phyloP scores from a whole-genome alignment of 2,113 vertebrate genomes.

The Bufo gargarizans region DNA sequence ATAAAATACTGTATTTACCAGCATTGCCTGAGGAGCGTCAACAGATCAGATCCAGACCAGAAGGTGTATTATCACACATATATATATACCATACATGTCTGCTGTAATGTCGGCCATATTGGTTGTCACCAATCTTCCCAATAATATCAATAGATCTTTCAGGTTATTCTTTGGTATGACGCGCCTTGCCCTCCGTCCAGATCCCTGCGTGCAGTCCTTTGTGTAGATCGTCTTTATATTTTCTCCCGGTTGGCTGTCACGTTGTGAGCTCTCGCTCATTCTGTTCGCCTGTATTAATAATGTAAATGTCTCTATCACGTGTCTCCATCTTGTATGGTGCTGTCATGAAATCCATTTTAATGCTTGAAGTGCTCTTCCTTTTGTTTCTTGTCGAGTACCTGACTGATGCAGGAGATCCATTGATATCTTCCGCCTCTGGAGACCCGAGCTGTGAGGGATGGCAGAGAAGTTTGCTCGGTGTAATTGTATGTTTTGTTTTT shows the following conservation, averaged over 20 bases:
- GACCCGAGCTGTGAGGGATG: neutral
- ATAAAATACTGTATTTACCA: no score
- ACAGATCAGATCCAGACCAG: no score
- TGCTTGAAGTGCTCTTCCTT: conserved; percentile 38
- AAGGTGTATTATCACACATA: no score
- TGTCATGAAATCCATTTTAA: conserved; percentile 7
- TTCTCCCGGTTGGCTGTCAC: neutral
- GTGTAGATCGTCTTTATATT: neutral
- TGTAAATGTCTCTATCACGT: conserved; percentile 13
- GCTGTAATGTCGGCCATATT: no score
- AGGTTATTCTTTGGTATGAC: no score
- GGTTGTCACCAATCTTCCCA: no score
- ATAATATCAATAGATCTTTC: no score
- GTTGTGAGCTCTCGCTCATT: neutral
- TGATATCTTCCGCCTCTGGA: conserved; percentile 21
- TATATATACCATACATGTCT: no score
- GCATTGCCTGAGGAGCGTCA: no score
- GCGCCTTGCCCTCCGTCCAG: neutral
- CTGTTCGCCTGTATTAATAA: conserved; percentile 2
- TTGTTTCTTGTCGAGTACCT: conserved; percentile 35
- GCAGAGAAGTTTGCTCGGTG: neutral
- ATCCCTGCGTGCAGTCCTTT: neutral
- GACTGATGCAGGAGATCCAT: conserved; percentile 33
- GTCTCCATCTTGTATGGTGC: conserved; percentile 25
- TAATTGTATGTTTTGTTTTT: conserved; percentile 21